These are phyloP conservation scores for Dendropsophus ebraccatus DNA, from an alignment of 2,113 vertebrate species.

Conservation along the genomic window DNA sequence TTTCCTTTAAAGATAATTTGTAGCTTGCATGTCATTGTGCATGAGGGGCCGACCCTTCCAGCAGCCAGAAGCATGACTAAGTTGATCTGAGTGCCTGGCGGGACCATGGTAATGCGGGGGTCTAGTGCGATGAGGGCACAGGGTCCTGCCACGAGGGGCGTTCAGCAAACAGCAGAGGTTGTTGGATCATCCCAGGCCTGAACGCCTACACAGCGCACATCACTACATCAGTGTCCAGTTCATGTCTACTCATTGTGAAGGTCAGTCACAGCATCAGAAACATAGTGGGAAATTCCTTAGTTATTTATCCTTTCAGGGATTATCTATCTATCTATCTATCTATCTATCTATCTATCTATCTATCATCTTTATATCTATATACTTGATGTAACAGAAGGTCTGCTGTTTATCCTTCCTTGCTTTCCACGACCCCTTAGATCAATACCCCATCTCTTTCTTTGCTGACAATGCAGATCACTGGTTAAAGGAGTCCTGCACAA, in stretches of 20 bases:
- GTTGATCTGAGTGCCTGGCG: background rate
- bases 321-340: background rate
- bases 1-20: constrained; percentile 6
- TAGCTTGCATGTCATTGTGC: background rate
- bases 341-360: background rate
- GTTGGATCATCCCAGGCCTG: background rate
- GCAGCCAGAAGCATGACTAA: constrained; percentile 18
- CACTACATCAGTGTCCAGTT: background rate
- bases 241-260: background rate
- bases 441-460: too few relatives aligned
- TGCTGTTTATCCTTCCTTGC: too few relatives aligned
- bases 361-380: too few relatives aligned
- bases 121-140: background rate
- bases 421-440: too few relatives aligned
- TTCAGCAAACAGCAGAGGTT: background rate
- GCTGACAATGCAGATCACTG: too few relatives aligned
- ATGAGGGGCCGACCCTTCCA: constrained; percentile 3
- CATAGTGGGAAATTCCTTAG: background rate
- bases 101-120: background rate
- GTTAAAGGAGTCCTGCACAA: too few relatives aligned
- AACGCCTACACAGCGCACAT: background rate
- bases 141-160: background rate
- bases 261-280: background rate
- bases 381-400: too few relatives aligned
- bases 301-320: background rate